A percentile compares a stretch with the other conserved stretches of the same genome.
Evolutionary conservation across 2,113 vertebrate species (phyloP).

Genomic region (Microcebus ravelobensis): DNA sequence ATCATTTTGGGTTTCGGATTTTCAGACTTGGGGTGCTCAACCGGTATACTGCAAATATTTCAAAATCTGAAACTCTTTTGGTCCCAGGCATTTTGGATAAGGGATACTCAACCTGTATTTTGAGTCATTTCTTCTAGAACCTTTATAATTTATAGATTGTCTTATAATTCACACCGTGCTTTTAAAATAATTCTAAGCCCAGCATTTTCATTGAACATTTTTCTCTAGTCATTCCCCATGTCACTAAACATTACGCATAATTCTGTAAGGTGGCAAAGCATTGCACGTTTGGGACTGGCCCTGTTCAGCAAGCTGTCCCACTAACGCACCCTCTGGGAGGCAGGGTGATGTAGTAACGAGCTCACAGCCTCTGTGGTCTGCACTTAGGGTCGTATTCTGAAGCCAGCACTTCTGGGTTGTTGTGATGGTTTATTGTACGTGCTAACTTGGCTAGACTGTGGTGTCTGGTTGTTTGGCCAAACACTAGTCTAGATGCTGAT

Average conservation of each 20-base stretch:
- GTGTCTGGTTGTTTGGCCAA: not conserved
- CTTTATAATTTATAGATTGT: not conserved
- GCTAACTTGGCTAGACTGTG: not conserved
- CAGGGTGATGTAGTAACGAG: too few relatives aligned
- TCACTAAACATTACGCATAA: not conserved
- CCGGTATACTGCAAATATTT: not conserved
- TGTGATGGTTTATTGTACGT: not conserved
- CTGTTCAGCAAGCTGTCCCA: too few relatives aligned
- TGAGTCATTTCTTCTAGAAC: not conserved
- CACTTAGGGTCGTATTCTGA: not conserved
- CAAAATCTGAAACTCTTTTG: not conserved
- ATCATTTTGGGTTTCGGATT: not conserved
- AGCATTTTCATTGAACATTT: not conserved
- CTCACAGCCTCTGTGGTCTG: not conserved
- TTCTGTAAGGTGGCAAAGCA: not conserved
- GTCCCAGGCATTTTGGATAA: not conserved
- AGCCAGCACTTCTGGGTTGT: not conserved
- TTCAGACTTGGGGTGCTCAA: not conserved
- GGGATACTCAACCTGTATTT: not conserved
- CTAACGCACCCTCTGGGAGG: fast-evolving
- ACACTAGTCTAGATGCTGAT: not conserved
- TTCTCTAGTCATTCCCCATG: not conserved
- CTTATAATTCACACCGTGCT: not conserved
- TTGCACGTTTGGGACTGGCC: too few relatives aligned
- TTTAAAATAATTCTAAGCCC: not conserved